phyloP scores from a whole-genome alignment of 2,888 invertebrate genomes.

The Cryptocheilus praepositus region DNA sequence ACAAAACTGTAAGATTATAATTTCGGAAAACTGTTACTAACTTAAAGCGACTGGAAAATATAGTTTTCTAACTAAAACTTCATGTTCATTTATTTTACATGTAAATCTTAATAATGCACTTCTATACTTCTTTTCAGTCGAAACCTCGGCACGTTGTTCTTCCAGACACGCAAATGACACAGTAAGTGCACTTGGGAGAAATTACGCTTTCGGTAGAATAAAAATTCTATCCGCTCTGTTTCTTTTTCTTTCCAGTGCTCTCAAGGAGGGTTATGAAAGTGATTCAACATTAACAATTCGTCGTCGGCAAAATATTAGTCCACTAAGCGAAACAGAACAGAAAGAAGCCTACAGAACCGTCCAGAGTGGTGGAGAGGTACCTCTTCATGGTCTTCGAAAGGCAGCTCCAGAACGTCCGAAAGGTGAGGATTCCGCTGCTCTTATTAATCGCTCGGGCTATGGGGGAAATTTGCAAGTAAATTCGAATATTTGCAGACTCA shows the following conservation, averaged over 20 bases:
- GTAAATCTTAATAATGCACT: conserved; percentile 8
- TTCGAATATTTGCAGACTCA: conserved; percentile 79
- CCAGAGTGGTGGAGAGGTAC: conserved; percentile 96
- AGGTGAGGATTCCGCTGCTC: conserved; percentile 76
- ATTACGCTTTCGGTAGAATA: not conserved
- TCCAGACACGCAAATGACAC: conserved; percentile 87
- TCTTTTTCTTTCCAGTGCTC: conserved; percentile 77
- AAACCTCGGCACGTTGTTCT: conserved; percentile 81
- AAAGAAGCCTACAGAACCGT: conserved; percentile 90
- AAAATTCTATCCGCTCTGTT: not conserved
- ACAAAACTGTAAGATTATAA: no score
- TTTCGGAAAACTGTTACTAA: no score
- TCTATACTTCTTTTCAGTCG: conserved; percentile 77
- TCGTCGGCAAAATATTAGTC: conserved; percentile 82
- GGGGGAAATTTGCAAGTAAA: conserved; percentile 5
- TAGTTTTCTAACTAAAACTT: not conserved
- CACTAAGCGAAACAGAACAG: conserved; percentile 88
- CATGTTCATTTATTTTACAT: not conserved
- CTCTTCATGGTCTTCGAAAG: conserved; percentile 92
- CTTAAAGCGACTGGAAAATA: no score
- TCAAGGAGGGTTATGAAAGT: conserved; percentile 94
- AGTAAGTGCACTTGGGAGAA: conserved; percentile 77
- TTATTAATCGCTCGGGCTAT: conserved; percentile 12
- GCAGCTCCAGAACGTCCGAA: conserved; percentile 89
- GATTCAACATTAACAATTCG: conserved; percentile 92